Evolutionary conservation across 2,113 vertebrate genomes (phyloP).

Genomic region (Ibidorhyncha struthersii): DNA sequence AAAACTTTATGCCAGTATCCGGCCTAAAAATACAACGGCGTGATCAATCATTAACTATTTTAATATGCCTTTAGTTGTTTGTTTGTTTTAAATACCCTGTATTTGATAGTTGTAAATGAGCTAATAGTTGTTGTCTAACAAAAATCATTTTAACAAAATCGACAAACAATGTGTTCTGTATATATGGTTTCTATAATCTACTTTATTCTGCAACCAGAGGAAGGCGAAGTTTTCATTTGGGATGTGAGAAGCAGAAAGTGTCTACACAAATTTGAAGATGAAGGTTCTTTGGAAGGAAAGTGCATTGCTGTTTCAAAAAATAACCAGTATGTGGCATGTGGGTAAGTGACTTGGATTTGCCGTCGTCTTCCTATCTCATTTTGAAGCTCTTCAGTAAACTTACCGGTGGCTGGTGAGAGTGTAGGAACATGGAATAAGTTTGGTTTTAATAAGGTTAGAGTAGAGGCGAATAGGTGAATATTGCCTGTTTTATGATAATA

Average conservation of each 20-base stretch:
- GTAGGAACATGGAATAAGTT: not conserved
- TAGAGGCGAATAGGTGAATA: not conserved
- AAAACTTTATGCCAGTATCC: not conserved
- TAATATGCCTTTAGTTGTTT: not conserved
- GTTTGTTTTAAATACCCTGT: not conserved
- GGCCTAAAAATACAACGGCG: not conserved
- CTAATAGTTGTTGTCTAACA: not conserved
- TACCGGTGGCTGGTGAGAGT: not conserved
- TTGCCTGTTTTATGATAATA: not conserved
- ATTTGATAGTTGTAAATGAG: not conserved
- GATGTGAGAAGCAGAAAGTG: conserved; percentile 89
- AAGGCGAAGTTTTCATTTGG: conserved; percentile 92
- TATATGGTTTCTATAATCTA: not conserved
- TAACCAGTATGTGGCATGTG: conserved; percentile 90
- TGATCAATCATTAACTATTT: not conserved
- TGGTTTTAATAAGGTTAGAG: not conserved
- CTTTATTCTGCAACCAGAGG: conserved; percentile 73
- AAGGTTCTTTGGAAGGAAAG: conserved; percentile 86
- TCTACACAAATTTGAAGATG: conserved; percentile 87
- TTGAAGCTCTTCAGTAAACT: not conserved
- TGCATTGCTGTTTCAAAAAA: conserved; percentile 86
- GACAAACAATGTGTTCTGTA: not conserved
- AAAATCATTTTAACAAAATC: not conserved
- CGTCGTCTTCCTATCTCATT: not conserved
- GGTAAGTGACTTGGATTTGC: conserved; percentile 78